Base-by-base conservation (phyloP, 2,113 vertebrate genomes). In the Notechis scutatus region DNA sequence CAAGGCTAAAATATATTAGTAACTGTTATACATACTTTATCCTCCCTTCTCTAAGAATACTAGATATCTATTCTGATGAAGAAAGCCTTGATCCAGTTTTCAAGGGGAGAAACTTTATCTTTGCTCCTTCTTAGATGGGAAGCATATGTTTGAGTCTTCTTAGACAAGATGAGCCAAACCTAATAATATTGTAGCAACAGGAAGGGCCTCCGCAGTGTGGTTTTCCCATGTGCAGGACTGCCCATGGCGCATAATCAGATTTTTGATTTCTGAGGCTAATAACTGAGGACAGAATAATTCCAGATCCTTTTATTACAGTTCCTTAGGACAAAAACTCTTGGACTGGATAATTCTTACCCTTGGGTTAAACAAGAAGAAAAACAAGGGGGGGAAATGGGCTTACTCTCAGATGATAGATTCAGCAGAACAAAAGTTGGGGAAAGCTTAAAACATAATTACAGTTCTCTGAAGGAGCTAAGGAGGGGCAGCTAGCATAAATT, bases 401-500 rank as follows among this genome's bases (percentile, higher is more conserved):
- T 20, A 57, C 8, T 55, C 21, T 85, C 57, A 69, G n/a, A 34
- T 91, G 54, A 85, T 1, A 64, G 18, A 91, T 4, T n/a, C 24
- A 45, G 8, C 24, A 23, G 56, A 1, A 4, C 23, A 85, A 93
- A 85, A 92, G 34, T 47, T 86, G n/a, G 21, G 23, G 0, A 23
- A 0, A 93, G 54, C 5, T 39, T 0, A 0, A 24, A 95, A 39
- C 2, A 9, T 89, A 92, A 94, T 93, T 90, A 34, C 3, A 55
- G 61, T 24, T 29, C 85, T 2, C 2, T 89, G 52, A 90, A 94
- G 93, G 45, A 92, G 23, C 47, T 95, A 88, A 92, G 54, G 47
- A 93, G 86, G 52, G 34, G 14, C 39, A 91, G 57, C 23, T 94
- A 59, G 24, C 92, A 93, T 85, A 92, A 29, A 94, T 15, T 23